Evolutionary conservation across 2,888 invertebrate species (phyloP).

Genomic region (Oscheius sp.): DNA sequence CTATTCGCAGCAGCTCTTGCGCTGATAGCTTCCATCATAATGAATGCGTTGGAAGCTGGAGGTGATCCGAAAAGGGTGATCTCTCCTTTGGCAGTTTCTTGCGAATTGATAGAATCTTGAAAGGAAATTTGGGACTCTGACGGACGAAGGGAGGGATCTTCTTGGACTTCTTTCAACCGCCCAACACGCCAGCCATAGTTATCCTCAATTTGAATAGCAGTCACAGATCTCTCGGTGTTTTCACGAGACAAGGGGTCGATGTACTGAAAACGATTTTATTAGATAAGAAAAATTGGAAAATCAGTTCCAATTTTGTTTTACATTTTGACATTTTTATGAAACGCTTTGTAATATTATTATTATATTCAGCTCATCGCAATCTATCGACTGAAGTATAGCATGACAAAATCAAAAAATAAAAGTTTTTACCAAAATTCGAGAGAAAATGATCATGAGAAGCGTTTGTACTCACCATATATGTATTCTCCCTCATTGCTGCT

Average conservation of each 20-base stretch:
- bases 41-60: slow-evolving; percentile 42
- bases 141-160: slow-evolving; percentile 10
- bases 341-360: too few relatives aligned
- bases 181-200: slow-evolving; percentile 36
- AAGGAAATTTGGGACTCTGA: slow-evolving; percentile 24
- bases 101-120: slow-evolving; percentile 15
- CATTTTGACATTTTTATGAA: too few relatives aligned
- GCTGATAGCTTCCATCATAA: slow-evolving; percentile 23
- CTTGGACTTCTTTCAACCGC: slow-evolving; percentile 36
- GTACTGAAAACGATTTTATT: slow-evolving; percentile 45
- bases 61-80: slow-evolving; percentile 62
- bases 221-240: slow-evolving; percentile 54
- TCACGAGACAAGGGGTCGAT: slow-evolving; percentile 66
- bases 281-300: background rate
- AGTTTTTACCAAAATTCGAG: too few relatives aligned
- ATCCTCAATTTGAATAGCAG: slow-evolving; percentile 20
- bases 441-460: background rate
- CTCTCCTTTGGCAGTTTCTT: slow-evolving; percentile 31
- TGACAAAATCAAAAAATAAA: too few relatives aligned
- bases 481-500: slow-evolving; percentile 33
- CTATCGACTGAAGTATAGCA: too few relatives aligned
- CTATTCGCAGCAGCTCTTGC: background rate
- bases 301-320: too few relatives aligned
- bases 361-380: background rate
- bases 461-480: slow-evolving; percentile 29